These are phyloP conservation scores for Cephus rjabovi DNA, from an alignment of 2,888 invertebrate species.

Conservation along the genomic window DNA sequence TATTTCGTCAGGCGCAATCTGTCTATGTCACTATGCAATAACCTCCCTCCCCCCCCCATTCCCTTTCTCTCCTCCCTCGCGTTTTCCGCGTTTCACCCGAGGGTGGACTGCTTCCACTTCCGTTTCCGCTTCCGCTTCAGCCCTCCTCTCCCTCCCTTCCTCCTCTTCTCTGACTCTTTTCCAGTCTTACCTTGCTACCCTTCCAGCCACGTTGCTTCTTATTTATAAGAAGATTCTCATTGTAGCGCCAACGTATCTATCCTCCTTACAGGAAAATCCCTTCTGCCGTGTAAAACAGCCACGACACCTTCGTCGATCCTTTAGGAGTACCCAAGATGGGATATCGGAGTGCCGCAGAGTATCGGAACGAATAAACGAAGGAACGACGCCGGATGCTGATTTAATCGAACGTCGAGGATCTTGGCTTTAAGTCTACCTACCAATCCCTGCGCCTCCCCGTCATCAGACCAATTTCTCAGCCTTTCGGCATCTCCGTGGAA, in stretches of 20 bases:
- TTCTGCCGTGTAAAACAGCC: too few relatives aligned
- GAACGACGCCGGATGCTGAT: too few relatives aligned
- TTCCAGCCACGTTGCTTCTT: neutral
- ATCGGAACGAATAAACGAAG: too few relatives aligned
- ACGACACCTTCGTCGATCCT: too few relatives aligned
- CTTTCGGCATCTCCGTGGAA: too few relatives aligned
- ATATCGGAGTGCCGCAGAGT: too few relatives aligned
- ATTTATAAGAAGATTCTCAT: slow-evolving; percentile 6
- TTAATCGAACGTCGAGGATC: too few relatives aligned
- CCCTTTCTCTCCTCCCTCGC: neutral
- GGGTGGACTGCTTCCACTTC: slow-evolving; percentile 11
- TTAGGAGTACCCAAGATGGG: too few relatives aligned
- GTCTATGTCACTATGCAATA: slow-evolving; percentile 50
- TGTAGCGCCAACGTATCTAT: neutral
- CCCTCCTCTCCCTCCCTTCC: slow-evolving; percentile 7
- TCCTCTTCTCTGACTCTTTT: neutral
- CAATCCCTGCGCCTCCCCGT: too few relatives aligned
- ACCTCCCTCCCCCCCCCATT: slow-evolving; percentile 25
- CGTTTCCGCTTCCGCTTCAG: neutral
- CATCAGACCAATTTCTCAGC: too few relatives aligned
- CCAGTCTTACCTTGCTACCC: slow-evolving; percentile 18
- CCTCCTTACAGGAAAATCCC: neutral
- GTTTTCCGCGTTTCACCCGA: slow-evolving; percentile 2
- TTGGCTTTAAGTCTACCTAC: too few relatives aligned
- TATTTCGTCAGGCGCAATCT: slow-evolving; percentile 47